Evolutionary conservation across 2,797 vertebrate genomes (phyloP).

Genomic region (Platyrinchus mystaceus): DNA sequence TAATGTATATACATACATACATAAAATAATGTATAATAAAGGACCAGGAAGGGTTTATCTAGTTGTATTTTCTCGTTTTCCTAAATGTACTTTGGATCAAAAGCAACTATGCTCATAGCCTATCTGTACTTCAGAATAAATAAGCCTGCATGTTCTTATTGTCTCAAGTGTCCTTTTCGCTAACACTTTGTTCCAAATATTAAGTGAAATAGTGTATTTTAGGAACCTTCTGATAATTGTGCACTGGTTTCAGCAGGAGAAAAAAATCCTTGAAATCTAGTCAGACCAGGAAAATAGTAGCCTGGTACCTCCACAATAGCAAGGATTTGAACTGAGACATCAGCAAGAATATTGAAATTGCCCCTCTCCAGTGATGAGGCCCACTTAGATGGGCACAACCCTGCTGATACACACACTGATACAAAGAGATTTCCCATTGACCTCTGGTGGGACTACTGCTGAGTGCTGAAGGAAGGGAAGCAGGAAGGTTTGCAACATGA

Average conservation of each 20-base stretch:
- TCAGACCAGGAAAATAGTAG: neutral
- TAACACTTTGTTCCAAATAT: neutral
- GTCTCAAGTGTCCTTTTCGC: neutral
- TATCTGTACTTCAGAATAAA: neutral
- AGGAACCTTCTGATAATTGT: neutral
- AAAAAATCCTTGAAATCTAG: neutral
- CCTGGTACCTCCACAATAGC: neutral
- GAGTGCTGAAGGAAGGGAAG: neutral
- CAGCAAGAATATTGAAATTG: neutral
- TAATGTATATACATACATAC: neutral
- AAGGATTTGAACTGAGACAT: neutral
- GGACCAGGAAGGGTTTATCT: neutral
- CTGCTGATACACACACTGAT: neutral
- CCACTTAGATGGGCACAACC: neutral
- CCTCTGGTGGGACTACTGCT: too few relatives aligned
- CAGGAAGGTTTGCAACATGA: accelerated
- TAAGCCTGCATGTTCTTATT: neutral
- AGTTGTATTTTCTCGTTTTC: neutral
- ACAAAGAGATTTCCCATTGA: accelerated
- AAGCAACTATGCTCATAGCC: neutral
- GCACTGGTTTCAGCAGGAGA: neutral
- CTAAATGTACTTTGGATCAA: neutral
- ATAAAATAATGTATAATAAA: neutral
- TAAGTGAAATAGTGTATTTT: neutral
- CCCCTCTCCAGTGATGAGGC: neutral